phyloP scores from a whole-genome alignment of 2,113 vertebrate species.

The Erythrocercus mccallii region DNA sequence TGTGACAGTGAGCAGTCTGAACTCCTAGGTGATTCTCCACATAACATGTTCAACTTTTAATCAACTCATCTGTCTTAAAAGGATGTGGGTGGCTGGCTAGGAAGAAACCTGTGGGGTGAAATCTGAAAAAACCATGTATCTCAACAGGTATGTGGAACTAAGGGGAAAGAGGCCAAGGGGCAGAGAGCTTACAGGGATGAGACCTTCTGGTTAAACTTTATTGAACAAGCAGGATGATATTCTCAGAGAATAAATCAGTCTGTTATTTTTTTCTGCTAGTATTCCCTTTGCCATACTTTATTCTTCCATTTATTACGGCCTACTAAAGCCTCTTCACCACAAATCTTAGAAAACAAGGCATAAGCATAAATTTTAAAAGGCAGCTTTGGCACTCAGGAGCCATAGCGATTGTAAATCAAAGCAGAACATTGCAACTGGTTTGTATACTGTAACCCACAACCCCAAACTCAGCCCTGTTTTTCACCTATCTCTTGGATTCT shows the following conservation, averaged over 20 bases:
- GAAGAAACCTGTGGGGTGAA: constrained; percentile 5
- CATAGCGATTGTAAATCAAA: neutral
- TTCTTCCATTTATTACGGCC: neutral
- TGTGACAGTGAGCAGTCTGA: neutral
- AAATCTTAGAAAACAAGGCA: neutral
- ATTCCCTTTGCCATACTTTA: neutral
- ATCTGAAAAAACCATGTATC: neutral
- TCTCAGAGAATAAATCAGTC: neutral
- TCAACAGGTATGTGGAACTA: neutral
- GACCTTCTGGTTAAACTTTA: neutral
- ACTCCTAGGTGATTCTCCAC: neutral
- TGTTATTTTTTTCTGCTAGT: neutral
- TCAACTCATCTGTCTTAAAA: neutral
- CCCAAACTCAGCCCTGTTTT: neutral
- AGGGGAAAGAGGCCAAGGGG: neutral
- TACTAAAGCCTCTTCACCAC: neutral
- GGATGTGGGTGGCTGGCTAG: neutral
- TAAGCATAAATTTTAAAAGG: neutral
- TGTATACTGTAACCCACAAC: neutral
- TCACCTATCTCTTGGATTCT: neutral
- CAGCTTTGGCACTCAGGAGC: neutral
- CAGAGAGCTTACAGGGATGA: neutral
- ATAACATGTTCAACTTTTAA: neutral
- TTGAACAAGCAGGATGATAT: neutral
- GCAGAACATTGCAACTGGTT: neutral